phyloP scores from a whole-genome alignment of 2,797 vertebrate species.

The Mallotus villosus region DNA sequence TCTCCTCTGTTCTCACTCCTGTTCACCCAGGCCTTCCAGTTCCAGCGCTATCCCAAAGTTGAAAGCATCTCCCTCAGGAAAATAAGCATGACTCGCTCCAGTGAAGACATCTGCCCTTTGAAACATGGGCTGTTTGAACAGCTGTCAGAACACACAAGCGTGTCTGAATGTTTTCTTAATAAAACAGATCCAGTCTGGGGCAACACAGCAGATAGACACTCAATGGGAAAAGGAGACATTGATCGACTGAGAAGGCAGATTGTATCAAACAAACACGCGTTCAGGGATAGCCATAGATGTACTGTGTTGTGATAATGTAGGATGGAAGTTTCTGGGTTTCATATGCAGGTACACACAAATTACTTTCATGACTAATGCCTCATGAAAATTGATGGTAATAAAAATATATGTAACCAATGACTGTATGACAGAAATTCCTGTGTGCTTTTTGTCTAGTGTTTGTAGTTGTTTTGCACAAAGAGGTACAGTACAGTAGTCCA shows the following conservation, averaged over 20 bases:
- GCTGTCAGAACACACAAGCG: constrained; percentile 71
- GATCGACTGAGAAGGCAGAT: constrained; percentile 16
- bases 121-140: constrained; percentile 82
- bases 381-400: no score
- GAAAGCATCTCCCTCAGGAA: constrained; percentile 78
- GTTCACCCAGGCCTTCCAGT: constrained; percentile 34
- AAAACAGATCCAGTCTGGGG: constrained; percentile 65
- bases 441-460: constrained; percentile 25
- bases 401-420: no score
- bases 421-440: background rate
- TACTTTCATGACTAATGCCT: no score
- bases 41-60: constrained; percentile 54
- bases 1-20: constrained; percentile 52
- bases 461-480: constrained; percentile 29
- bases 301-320: background rate
- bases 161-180: constrained; percentile 69
- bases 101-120: constrained; percentile 83
- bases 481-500: constrained; percentile 22
- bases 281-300: background rate
- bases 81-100: constrained; percentile 79
- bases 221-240: constrained; percentile 40
- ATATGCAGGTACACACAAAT: background rate
- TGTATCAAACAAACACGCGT: background rate
- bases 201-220: constrained; percentile 50
- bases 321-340: no score